Evolutionary conservation across 2,888 invertebrate species (phyloP).

Genomic region (Agriotes lineatus): DNA sequence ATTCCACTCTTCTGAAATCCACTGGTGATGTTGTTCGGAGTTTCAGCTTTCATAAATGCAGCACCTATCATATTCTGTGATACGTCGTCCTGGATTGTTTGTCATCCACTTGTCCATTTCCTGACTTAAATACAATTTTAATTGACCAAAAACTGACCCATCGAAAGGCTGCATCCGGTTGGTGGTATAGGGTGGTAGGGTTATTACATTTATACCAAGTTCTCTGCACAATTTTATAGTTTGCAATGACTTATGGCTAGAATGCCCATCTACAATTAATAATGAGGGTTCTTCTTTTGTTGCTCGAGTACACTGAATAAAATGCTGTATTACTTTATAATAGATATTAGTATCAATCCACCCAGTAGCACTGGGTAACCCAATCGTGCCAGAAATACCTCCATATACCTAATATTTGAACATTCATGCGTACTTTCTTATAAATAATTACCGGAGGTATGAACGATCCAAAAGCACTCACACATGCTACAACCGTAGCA

Average conservation of each 20-base stretch:
- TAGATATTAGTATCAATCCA: not conserved
- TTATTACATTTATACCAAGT: not conserved
- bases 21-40: not conserved
- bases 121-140: no score
- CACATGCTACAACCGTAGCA: not conserved
- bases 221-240: not conserved
- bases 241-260: no score
- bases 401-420: not conserved
- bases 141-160: not conserved
- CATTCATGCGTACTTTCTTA: not conserved
- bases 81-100: no score
- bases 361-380: no score
- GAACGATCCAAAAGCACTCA: no score
- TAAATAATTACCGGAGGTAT: not conserved
- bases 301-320: not conserved
- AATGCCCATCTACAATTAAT: no score
- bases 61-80: not conserved
- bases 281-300: no score
- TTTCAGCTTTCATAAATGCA: not conserved
- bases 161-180: not conserved
- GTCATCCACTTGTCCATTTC: no score
- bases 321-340: not conserved
- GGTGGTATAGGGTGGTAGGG: no score
- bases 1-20: no score
- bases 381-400: not conserved